Evolutionary conservation across 2,797 vertebrate genomes (phyloP).

Genomic region (Hippopotamyrus pictus): DNA sequence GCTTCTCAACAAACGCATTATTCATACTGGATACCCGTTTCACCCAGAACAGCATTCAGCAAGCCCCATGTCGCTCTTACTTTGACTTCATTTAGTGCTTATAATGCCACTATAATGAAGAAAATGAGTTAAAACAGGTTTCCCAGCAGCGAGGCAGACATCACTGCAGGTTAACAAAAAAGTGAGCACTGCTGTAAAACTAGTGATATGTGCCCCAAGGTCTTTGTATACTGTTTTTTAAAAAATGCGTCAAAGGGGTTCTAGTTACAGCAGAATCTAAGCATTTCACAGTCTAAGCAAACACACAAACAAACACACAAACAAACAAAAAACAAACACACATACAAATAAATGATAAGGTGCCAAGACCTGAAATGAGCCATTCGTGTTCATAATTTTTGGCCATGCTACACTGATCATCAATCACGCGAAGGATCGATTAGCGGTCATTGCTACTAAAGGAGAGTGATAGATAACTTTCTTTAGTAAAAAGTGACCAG

Average conservation of each 20-base stretch:
- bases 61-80: not conserved
- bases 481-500: not conserved
- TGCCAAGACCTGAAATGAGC: not conserved
- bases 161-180: not conserved
- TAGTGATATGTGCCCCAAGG: not conserved
- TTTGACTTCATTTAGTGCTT: not conserved
- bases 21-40: not conserved
- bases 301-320: not conserved
- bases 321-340: not conserved
- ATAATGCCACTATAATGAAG: not conserved
- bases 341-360: not conserved
- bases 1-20: not conserved
- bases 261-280: not conserved
- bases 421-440: not conserved
- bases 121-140: not conserved
- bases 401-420: not conserved
- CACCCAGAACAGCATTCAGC: not conserved
- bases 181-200: not conserved
- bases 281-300: not conserved
- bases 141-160: not conserved
- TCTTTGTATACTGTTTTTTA: not conserved
- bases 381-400: not conserved
- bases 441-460: not conserved
- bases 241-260: not conserved
- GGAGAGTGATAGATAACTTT: not conserved